A percentile compares a stretch with the other conserved stretches of the same genome.
phyloP scores from a whole-genome alignment of 2,888 invertebrate species.

The Metellina segmentata region DNA sequence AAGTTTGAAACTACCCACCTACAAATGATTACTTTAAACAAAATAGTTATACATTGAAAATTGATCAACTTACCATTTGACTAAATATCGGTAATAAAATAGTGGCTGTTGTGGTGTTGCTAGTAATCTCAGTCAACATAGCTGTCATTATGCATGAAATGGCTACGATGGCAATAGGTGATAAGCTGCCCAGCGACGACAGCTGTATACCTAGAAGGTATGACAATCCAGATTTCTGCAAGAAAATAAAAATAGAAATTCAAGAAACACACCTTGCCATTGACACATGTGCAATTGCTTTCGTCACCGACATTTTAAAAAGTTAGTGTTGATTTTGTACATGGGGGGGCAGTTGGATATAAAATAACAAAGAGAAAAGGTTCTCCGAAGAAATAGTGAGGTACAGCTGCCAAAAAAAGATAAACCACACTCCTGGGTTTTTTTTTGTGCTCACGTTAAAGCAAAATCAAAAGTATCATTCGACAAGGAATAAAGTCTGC shows the following conservation, averaged over 20 bases:
- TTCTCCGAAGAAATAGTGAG: no score
- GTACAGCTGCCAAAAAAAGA: no score
- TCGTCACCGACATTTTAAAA: no score
- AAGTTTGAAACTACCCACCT: no score
- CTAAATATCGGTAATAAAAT: slow-evolving; percentile 91
- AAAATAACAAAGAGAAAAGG: no score
- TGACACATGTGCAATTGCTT: no score
- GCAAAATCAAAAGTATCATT: no score
- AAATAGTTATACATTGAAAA: not conserved
- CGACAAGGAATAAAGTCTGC: no score
- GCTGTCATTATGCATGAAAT: slow-evolving; percentile 85
- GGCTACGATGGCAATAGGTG: slow-evolving; percentile 59
- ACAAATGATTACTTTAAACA: not conserved
- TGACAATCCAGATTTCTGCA: slow-evolving; percentile 67
- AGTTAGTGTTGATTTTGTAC: no score
- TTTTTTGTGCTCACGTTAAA: no score
- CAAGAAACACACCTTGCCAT: not conserved
- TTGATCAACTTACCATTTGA: slow-evolving; percentile 82
- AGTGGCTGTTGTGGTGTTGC: slow-evolving; percentile 94
- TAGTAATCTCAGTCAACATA: slow-evolving; percentile 92
- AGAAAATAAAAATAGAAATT: slow-evolving; percentile 17
- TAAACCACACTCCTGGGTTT: no score
- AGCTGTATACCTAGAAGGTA: slow-evolving; percentile 16
- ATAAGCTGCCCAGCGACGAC: slow-evolving; percentile 34
- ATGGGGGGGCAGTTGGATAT: no score